A percentile compares a stretch with the other conserved stretches of the same genome.
Conservation (phyloP, 2,888 invertebrate species). For the Lasiommata megera region DNA sequence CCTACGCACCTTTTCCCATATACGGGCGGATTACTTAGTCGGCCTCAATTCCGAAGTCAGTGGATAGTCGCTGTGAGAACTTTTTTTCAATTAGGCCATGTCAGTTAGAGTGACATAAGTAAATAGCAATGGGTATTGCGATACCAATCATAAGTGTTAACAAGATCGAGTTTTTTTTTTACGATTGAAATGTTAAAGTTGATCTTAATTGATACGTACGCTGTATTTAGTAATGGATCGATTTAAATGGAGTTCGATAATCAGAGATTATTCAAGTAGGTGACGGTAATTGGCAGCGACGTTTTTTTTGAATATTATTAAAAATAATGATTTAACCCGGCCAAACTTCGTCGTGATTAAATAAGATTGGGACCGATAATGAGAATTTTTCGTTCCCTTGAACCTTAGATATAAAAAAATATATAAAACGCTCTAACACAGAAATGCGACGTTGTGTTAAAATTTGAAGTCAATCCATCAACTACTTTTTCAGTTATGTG, state of each 20-base stretch:
- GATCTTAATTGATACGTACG: not conserved
- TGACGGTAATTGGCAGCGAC: not conserved
- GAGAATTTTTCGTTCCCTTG: too few relatives aligned
- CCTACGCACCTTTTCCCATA: conserved; percentile 48
- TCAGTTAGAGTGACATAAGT: conserved; percentile 32
- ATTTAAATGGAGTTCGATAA: conserved; percentile 1
- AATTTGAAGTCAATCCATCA: too few relatives aligned
- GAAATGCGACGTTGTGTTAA: too few relatives aligned
- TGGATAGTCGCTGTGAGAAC: conserved; percentile 30
- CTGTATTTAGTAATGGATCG: conserved; percentile 1
- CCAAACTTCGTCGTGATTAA: too few relatives aligned
- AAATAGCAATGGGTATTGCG: conserved; percentile 20
- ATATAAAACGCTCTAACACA: too few relatives aligned
- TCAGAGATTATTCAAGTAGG: not conserved
- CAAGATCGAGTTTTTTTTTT: conserved; percentile 5
- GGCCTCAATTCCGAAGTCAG: conserved; percentile 39
- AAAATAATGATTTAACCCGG: too few relatives aligned
- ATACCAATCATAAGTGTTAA: conserved; percentile 8
- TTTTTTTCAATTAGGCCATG: conserved; percentile 31
- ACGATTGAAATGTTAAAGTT: conserved; percentile 4
- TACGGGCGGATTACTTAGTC: conserved; percentile 50
- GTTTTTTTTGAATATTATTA: not conserved
- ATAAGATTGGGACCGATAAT: too few relatives aligned
- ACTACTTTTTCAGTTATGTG: too few relatives aligned
- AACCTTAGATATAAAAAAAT: too few relatives aligned